Percentiles rank a stretch among this genome's conserved stretches.
These are phyloP conservation scores for Beris chalybata DNA, from an alignment of 2,888 invertebrate genomes.

Conservation along the genomic window DNA sequence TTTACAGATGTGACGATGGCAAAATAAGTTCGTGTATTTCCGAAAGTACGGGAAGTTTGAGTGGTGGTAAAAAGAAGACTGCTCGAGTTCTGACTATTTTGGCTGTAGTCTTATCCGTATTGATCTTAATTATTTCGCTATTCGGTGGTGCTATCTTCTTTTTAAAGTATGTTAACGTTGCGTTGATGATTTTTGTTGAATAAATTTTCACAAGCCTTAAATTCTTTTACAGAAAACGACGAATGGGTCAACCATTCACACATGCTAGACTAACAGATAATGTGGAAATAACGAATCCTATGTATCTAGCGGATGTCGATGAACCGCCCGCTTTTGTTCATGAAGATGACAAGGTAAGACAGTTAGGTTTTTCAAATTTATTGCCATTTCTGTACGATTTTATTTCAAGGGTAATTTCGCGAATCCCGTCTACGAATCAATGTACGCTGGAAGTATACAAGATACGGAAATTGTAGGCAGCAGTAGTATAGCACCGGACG, in stretches of 20 bases:
- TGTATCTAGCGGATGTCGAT: slow-evolving; percentile 77
- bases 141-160: slow-evolving; percentile 52
- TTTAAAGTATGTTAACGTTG: slow-evolving; percentile 54
- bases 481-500: slow-evolving; percentile 56
- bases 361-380: background rate
- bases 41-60: slow-evolving; percentile 53
- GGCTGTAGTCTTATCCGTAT: slow-evolving; percentile 48
- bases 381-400: slow-evolving; percentile 25
- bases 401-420: slow-evolving; percentile 70
- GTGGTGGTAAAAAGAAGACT: slow-evolving; percentile 41
- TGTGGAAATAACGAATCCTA: slow-evolving; percentile 84
- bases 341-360: slow-evolving; percentile 64
- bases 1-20: slow-evolving; percentile 49
- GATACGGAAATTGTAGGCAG: slow-evolving; percentile 48
- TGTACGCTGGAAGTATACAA: slow-evolving; percentile 62
- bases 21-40: slow-evolving; percentile 50
- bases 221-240: slow-evolving; percentile 54
- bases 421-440: slow-evolving; percentile 84
- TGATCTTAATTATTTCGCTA: slow-evolving; percentile 48
- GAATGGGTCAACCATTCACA: slow-evolving; percentile 66
- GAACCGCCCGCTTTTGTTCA: slow-evolving; percentile 62
- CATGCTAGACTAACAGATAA: slow-evolving; percentile 82
- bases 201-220: background rate
- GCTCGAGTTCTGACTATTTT: slow-evolving; percentile 49
- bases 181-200: slow-evolving; percentile 21